These are phyloP conservation scores for Myanophis thanlyinensis DNA, from an alignment of 2,113 vertebrate species.

Conservation along the genomic window DNA sequence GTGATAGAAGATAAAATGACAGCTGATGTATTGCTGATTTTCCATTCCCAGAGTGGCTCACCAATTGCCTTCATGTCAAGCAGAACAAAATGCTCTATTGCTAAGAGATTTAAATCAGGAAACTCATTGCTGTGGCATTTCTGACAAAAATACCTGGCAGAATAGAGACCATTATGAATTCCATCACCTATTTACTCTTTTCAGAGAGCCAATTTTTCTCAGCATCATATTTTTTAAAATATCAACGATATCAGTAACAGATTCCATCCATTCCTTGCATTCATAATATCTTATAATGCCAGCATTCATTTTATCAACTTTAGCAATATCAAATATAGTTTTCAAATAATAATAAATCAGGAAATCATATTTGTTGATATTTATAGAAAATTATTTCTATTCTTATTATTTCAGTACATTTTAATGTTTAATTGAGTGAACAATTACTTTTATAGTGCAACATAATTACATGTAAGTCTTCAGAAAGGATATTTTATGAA, in stretches of 20 bases:
- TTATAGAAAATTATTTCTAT: neutral
- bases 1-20: neutral
- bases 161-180: neutral
- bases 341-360: neutral
- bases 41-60: neutral
- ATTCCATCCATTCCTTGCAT: neutral
- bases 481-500: accelerated
- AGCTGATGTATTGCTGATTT: neutral
- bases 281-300: neutral
- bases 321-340: neutral
- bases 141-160: neutral
- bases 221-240: neutral
- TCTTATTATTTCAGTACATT: neutral
- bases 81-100: neutral
- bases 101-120: neutral
- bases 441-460: neutral
- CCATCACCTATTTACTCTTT: neutral
- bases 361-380: neutral
- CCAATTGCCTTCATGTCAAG: constrained; percentile 1
- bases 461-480: neutral
- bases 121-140: neutral
- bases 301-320: neutral
- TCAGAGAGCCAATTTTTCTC: neutral
- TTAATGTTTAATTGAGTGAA: constrained; percentile 3
- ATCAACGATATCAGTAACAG: neutral